Evolutionary conservation across 2,797 vertebrate species (phyloP).

Genomic region (Toxotes lorentzi): DNA sequence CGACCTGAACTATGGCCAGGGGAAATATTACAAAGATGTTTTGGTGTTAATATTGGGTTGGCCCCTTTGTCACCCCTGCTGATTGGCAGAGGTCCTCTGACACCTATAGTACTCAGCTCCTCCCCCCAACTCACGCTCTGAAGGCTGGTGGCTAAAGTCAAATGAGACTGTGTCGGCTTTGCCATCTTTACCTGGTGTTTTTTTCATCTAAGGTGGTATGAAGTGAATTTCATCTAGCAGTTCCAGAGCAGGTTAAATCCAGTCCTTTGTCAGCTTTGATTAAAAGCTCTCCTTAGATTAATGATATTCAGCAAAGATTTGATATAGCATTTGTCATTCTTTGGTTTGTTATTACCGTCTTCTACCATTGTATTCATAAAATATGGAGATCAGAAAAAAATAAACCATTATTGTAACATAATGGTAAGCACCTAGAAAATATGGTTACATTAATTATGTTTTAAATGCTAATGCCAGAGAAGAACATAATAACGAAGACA

Average conservation of each 20-base stretch:
- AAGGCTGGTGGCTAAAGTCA: conserved; percentile 30
- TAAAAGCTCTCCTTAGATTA: conserved; percentile 61
- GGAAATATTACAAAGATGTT: conserved; percentile 63
- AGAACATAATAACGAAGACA: conserved; percentile 78
- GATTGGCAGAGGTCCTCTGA: conserved; percentile 61
- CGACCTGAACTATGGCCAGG: conserved; percentile 58
- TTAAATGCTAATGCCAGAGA: conserved; percentile 80
- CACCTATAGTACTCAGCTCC: conserved; percentile 15
- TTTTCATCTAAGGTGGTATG: conserved; percentile 9
- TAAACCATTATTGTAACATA: conserved; percentile 70
- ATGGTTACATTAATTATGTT: conserved; percentile 75
- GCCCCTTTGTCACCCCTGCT: conserved; percentile 46
- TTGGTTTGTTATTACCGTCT: conserved; percentile 57
- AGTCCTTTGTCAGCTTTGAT: conserved; percentile 64
- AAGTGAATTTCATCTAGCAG: conserved; percentile 41
- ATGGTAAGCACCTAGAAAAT: conserved; percentile 74
- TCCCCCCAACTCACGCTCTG: conserved; percentile 18
- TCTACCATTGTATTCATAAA: conserved; percentile 67
- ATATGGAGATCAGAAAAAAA: conserved; percentile 73
- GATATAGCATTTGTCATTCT: conserved; percentile 56
- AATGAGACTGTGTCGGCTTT: conserved; percentile 14
- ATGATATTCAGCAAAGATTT: conserved; percentile 64
- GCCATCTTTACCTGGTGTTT: conserved; percentile 13
- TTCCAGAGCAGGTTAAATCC: conserved; percentile 46
- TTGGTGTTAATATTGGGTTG: conserved; percentile 53